Base-by-base conservation (phyloP, 2,113 vertebrate species). In the Pterophyllum scalare region DNA sequence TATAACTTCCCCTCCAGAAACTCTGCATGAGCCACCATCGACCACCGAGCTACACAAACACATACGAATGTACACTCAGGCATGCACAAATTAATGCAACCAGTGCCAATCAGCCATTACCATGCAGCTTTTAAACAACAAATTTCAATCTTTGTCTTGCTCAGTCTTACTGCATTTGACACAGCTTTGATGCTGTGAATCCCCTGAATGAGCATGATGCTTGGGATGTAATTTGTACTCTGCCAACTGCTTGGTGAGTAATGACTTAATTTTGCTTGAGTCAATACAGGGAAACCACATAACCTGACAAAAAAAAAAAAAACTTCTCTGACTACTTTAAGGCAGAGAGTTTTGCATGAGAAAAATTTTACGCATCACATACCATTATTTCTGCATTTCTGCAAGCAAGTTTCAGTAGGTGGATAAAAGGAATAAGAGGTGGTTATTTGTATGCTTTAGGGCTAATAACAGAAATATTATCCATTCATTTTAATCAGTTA, bases 1-100 rank as follows among this genome's bases (percentile, higher is more conserved):
- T 79, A 85, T 90, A 74, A 86, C 59, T 94, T 92, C 91, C 88
- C 91, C 81, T 92, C 26, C 78, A n/a, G 75, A 76, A 79, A 72
- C 81, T 72, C 65, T 82, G 86, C 82, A 19, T 60, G 65, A 89
- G 56, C 28, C 80, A 84, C 79, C 79, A 76, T 81, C 3, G 31
- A 82, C 80, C 81, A 82, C 80, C 56, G 60, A 78, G 49, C 38
- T 31, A 1, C 76, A 59, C 84, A 87, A 59, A 82, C n/a, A 72
- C 28, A 15, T 15, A 74, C 15, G 12, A 24, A 35, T 1, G 2
- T 59, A 59, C 74, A 43, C 22, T 19, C 11, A n/a, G 2, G 20
- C n/a, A 59, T 52, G 59, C 62, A 56, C 46, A 75, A 11, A 7
- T 57, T 33, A 52, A 60, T 6, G n/a, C 15, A 13, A 31, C 56